Conservation (phyloP, 2,888 invertebrate species). For the Lamproptera curius region DNA sequence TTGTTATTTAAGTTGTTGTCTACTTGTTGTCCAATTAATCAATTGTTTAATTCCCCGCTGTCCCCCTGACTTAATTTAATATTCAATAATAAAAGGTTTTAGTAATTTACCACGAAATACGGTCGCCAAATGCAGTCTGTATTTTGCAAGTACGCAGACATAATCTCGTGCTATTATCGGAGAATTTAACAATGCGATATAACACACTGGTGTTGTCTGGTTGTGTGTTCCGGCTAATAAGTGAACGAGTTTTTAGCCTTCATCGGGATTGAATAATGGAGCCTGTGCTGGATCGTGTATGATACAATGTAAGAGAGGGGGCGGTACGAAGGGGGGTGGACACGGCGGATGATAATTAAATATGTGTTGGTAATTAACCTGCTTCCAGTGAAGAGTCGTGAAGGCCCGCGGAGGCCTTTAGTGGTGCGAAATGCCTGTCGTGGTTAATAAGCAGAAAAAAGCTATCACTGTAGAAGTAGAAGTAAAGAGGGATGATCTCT, state of each 20-base stretch:
- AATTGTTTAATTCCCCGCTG: too few species aligned
- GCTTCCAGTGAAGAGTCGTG: slow-evolving; percentile 26
- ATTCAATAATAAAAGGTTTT: too few species aligned
- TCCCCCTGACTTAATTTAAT: too few species aligned
- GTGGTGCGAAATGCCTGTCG: slow-evolving; percentile 6
- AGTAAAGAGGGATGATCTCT: too few species aligned
- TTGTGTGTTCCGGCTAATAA: background rate
- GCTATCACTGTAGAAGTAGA: too few species aligned
- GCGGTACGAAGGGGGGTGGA: background rate
- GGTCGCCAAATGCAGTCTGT: too few species aligned
- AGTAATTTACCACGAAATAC: too few species aligned
- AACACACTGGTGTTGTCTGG: background rate
- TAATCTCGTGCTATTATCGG: slow-evolving; percentile 6
- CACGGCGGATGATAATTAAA: slow-evolving; percentile 29
- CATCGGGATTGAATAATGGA: slow-evolving; percentile 1
- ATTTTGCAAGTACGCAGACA: too few species aligned
- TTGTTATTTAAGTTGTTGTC: too few species aligned
- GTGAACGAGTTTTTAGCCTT: background rate
- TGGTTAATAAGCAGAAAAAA: background rate
- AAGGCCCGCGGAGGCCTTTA: slow-evolving; percentile 15
- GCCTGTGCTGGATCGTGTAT: background rate
- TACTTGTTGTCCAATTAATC: too few species aligned
- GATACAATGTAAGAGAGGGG: background rate
- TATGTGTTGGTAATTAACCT: slow-evolving; percentile 38
- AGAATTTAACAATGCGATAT: slow-evolving; percentile 5